A percentile compares a stretch with the other conserved stretches of the same genome.
Conservation (phyloP, 2,113 vertebrate genomes). For the Megalops atlanticus region DNA sequence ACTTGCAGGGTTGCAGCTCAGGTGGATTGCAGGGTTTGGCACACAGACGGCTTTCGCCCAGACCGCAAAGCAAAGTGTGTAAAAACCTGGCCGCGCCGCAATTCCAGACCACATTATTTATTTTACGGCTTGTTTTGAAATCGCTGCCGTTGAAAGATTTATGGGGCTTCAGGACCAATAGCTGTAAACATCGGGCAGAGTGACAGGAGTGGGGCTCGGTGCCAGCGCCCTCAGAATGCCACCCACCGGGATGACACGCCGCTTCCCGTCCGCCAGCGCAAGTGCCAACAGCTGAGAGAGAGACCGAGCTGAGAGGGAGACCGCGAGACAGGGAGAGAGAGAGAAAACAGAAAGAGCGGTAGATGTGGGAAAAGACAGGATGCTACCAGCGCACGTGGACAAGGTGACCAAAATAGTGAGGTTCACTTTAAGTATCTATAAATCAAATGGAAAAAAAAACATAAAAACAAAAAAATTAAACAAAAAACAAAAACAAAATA, state of each 20-base stretch:
- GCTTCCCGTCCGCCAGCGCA: background rate
- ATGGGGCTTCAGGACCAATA: background rate
- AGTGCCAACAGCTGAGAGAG: background rate
- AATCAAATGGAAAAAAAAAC: background rate
- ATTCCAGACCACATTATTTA: background rate
- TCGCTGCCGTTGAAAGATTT: background rate
- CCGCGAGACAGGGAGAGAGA: slow-evolving; percentile 30
- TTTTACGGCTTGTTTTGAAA: background rate
- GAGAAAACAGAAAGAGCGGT: background rate
- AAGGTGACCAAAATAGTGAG: too few species aligned
- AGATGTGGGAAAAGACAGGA: background rate
- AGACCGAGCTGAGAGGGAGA: background rate
- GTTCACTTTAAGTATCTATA: too few species aligned
- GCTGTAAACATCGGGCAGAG: background rate
- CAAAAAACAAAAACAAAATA: too few species aligned
- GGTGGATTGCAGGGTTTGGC: background rate
- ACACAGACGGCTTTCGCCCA: background rate
- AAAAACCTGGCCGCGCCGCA: background rate
- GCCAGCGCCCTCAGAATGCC: background rate
- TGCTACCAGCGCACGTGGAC: slow-evolving; percentile 10
- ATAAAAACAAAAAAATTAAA: background rate
- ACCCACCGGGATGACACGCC: background rate
- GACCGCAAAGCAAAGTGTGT: background rate
- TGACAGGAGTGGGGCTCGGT: background rate
- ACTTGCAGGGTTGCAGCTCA: background rate